Evolutionary conservation across 2,113 vertebrate species (phyloP), one percentile per base, ranked within the genome.

Genomic region (Strix aluco): DNA sequence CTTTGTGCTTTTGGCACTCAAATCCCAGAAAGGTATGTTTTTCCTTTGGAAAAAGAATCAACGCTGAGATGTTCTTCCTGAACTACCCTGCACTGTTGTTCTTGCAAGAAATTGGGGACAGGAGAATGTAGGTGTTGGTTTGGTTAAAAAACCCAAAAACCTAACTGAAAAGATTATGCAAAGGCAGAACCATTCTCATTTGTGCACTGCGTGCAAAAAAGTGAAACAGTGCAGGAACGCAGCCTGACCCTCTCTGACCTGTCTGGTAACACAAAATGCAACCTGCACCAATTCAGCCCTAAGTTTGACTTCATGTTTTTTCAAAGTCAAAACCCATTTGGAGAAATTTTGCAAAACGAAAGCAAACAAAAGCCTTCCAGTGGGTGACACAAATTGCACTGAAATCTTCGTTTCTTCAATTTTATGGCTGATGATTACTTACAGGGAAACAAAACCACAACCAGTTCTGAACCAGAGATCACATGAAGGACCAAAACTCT

Each of bases 21-120:
- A 29, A 46, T 52, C 72, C 22, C 18, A 3, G 17, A 38, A 34
- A 15, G 13, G 5, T 1, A 6, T 30, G 0, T 4, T 49, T 42
- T 70, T 54, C n/a, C 49, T 77, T 70, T 62, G 23, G 32, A 40
- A 61, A 78, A 78, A 30, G 34, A 27, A 38, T 62, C 42, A 46
- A 3, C 1, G 1, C 4, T 25, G 58, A 74, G 20, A 26, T 38
- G 44, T 15, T 67, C 38, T 52, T 62, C 30, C 30, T 32, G 30
- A 74, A 40, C 8, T 2, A 7, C 38, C 32, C n/a, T n/a, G 30
- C 27, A 11, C 2, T 57, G 23, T 10, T 72, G 29, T 17, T 77
- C 9, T 30, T 57, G 49, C 34, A 58, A 20, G 19, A 65, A 81
- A n/a, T 8, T 6, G 15, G 21, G 51, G 15, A 51, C 8, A 34